Evolutionary conservation across 2,797 vertebrate genomes (phyloP).

Genomic region (Urosaurus nigricauda): DNA sequence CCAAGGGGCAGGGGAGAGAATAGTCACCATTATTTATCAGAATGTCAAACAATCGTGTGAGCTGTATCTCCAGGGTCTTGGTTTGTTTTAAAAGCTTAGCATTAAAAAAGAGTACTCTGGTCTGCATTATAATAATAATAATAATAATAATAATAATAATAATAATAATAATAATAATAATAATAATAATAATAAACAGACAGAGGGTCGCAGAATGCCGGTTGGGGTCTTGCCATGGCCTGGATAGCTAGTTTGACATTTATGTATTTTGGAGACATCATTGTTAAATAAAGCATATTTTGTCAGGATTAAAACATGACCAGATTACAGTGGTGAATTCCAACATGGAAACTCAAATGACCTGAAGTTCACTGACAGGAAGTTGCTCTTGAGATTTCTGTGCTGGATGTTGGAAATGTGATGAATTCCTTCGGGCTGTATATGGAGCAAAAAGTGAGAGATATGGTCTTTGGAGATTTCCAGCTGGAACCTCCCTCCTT

Average conservation of each 20-base stretch:
- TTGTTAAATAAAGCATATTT: conserved; percentile 24
- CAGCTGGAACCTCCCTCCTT: conserved; percentile 54
- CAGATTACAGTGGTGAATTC: conserved; percentile 34
- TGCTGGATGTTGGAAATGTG: conserved; percentile 42
- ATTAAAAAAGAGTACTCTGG: background rate
- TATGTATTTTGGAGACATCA: background rate
- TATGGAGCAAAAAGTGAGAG: conserved; percentile 46
- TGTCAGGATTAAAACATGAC: conserved; percentile 54
- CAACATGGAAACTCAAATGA: conserved; percentile 40
- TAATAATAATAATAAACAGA: no score
- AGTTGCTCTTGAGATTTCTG: conserved; percentile 50
- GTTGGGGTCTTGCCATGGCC: background rate
- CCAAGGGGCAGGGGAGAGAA: background rate
- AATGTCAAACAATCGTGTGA: background rate
- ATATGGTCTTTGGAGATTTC: conserved; percentile 8
- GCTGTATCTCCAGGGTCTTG: background rate
- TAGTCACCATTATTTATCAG: background rate
- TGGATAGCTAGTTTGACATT: background rate
- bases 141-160: no score
- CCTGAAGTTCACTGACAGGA: conserved; percentile 60
- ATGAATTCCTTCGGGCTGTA: conserved; percentile 25
- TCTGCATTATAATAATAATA: background rate
- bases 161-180: no score
- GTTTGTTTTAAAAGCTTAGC: background rate
- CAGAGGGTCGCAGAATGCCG: background rate